Base-by-base conservation (phyloP, 2,797 vertebrate species). In the Percopsis omiscomaycus region DNA sequence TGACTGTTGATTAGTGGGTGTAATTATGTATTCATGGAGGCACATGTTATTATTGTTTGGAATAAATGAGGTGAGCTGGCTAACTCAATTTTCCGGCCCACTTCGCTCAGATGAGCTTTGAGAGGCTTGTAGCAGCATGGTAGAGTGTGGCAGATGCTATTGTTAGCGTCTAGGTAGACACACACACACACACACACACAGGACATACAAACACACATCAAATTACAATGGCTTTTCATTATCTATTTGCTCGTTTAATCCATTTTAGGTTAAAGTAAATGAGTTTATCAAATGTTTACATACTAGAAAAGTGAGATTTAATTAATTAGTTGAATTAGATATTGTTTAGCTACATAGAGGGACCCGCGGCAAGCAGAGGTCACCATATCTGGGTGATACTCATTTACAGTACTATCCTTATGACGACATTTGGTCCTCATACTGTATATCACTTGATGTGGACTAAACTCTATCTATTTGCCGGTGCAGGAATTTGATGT, bases 401-500 rank as follows among this genome's bases (percentile, higher is more conserved):
- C 15, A 12, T 30, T 14, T 37, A 48, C 11, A 12, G n/a, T 13
- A 51, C 13, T 15, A 15, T 51, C 9, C 8, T 51, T 10, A 22
- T 27, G 27, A 22, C 5, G 14, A 51, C n/a, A 51, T 16, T 2
- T 22, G 22, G 14, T 49, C 12, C 8, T 12, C 27, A 14, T 3
- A 12, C 11, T 29, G 52, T 14, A 14, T 13, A 15, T n/a, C 3
- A n/a, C 4, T 22, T 12, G 22, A 57, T 22, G 10, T 44, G 15
- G 22, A 22, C 32, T 37, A 3, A 5, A 42, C 37, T 9, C 54
- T 44, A 9, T 52, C 11, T 14, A 2, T 54, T 27, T 64, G 55
- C 61, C 58, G 68, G 79, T 65, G 0, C 75, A 94, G 93, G 93
- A 95, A 52, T 95, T 92, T 0, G 93, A 94, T 0, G 91, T 96